These are phyloP conservation scores for Melanostoma mellinum DNA, from an alignment of 2,888 invertebrate species.

Conservation along the genomic window DNA sequence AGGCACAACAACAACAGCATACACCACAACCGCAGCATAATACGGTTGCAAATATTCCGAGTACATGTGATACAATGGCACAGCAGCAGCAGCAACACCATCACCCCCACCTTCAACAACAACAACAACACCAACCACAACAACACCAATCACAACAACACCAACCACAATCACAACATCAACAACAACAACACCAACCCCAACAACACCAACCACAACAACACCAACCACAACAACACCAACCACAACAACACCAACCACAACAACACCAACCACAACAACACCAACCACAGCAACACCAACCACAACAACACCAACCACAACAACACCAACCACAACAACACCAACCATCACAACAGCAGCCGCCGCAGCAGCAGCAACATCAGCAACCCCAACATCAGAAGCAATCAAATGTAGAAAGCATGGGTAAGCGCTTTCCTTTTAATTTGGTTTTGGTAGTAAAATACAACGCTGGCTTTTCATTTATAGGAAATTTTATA, in stretches of 20 bases:
- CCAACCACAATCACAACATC: too few species aligned
- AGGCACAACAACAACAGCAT: slow-evolving; percentile 72
- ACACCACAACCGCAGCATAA: slow-evolving; percentile 62
- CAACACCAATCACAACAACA: too few species aligned
- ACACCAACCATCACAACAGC: slow-evolving; percentile 59
- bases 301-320: slow-evolving; percentile 63
- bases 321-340: slow-evolving; percentile 70
- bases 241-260: slow-evolving; percentile 7
- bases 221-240: too few species aligned
- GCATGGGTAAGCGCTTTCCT: slow-evolving; percentile 24
- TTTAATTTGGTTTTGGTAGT: not conserved
- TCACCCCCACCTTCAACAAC: too few species aligned
- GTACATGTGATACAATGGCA: not conserved
- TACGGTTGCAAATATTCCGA: not conserved
- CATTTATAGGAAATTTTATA: too few species aligned
- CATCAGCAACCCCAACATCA: slow-evolving; percentile 69
- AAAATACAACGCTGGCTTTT: not conserved
- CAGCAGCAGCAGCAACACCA: not conserved
- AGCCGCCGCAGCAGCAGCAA: slow-evolving; percentile 12
- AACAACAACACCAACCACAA: too few species aligned
- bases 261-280: slow-evolving; percentile 36
- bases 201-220: too few species aligned
- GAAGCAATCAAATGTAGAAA: slow-evolving; percentile 63
- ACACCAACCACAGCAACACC: slow-evolving; percentile 21
- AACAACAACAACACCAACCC: too few species aligned